A percentile compares a stretch with the other conserved stretches of the same genome.
phyloP scores from a whole-genome alignment of 2,113 vertebrate species.

The Corynorhinus townsendii region DNA sequence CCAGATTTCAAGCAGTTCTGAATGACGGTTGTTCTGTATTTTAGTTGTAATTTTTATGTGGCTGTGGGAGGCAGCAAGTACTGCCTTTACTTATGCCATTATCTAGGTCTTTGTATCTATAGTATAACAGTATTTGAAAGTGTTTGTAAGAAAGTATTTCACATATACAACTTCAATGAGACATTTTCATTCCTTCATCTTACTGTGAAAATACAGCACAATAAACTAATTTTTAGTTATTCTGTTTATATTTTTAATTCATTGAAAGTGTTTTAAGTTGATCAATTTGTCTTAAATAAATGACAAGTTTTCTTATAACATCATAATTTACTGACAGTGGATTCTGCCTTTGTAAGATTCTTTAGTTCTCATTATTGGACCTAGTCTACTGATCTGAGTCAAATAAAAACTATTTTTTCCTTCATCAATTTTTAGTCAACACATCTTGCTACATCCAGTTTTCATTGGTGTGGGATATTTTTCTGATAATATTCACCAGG shows the following conservation, averaged over 20 bases:
- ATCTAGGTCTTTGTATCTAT: too few relatives aligned
- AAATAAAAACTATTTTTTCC: neutral
- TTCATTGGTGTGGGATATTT: neutral
- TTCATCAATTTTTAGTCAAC: neutral
- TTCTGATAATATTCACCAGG: neutral
- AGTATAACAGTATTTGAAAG: neutral
- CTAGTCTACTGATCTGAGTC: neutral
- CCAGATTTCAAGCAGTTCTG: too few relatives aligned
- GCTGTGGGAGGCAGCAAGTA: too few relatives aligned
- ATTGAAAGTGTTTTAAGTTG: neutral
- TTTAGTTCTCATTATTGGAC: neutral
- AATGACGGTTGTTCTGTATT: too few relatives aligned
- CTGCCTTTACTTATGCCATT: too few relatives aligned
- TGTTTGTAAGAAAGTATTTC: neutral
- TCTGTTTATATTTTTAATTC: too few relatives aligned
- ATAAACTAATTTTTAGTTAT: neutral
- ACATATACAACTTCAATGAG: neutral
- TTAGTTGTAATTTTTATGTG: too few relatives aligned
- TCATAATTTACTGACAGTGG: neutral
- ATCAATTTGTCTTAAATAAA: neutral
- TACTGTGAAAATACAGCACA: neutral
- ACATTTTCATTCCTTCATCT: neutral
- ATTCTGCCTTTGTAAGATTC: neutral
- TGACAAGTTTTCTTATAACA: neutral
- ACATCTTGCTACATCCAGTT: neutral